Conservation (phyloP, 2,113 vertebrate species). For the Heterochromis multidens region DNA sequence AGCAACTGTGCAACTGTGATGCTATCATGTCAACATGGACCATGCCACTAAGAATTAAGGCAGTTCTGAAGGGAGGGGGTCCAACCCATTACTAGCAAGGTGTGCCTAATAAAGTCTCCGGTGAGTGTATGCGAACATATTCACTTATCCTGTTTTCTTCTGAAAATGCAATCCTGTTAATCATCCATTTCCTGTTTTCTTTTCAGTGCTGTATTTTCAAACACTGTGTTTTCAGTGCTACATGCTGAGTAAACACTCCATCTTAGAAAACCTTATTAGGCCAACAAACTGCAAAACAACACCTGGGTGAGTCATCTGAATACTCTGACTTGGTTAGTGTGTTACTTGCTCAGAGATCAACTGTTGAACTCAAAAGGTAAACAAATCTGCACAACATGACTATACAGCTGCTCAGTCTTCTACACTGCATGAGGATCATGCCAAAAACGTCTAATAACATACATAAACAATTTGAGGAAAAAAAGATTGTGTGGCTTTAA, state of each 20-base stretch:
- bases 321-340: background rate
- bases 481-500: background rate
- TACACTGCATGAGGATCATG: background rate
- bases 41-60: background rate
- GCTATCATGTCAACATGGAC: background rate
- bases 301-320: background rate
- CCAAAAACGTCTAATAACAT: background rate
- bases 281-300: background rate
- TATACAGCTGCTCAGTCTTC: background rate
- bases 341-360: background rate
- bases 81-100: background rate
- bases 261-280: constrained; percentile 16
- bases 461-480: background rate
- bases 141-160: background rate
- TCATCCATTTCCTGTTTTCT: background rate
- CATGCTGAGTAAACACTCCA: background rate
- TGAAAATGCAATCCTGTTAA: background rate
- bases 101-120: background rate
- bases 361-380: constrained; percentile 3
- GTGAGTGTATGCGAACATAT: background rate
- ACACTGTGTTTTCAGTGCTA: background rate
- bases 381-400: constrained; percentile 16
- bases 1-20: background rate
- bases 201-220: background rate
- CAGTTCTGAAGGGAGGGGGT: background rate